Conservation (phyloP, 2,888 invertebrate genomes). For the Malacosoma neustria region DNA sequence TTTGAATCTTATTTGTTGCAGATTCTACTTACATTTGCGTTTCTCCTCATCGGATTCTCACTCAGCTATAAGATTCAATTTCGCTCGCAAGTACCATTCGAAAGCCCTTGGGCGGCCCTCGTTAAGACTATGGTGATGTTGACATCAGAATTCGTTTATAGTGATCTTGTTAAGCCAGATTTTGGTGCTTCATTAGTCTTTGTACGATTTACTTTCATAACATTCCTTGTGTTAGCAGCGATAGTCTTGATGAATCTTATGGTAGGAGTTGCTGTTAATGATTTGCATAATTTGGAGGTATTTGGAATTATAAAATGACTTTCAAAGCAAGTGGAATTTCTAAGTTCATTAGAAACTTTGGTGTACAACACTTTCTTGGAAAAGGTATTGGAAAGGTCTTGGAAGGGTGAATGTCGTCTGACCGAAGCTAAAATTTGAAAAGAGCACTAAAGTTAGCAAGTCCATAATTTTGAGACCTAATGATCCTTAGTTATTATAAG, state of each 20-base stretch:
- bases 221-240: constrained; percentile 39
- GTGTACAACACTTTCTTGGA: background rate
- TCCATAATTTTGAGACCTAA: background rate
- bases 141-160: constrained; percentile 76
- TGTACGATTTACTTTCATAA: constrained; percentile 44
- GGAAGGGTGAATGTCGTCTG: background rate
- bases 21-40: constrained; percentile 61
- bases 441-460: background rate
- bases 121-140: constrained; percentile 77
- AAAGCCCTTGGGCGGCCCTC: constrained; percentile 64
- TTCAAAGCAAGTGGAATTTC: constrained; percentile 38
- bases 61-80: constrained; percentile 73
- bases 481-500: background rate
- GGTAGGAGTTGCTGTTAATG: constrained; percentile 47
- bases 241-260: constrained; percentile 48
- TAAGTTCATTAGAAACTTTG: constrained; percentile 23
- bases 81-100: constrained; percentile 59
- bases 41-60: constrained; percentile 71
- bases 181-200: constrained; percentile 40
- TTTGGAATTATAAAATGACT: constrained; percentile 39
- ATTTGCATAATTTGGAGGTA: constrained; percentile 38
- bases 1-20: constrained; percentile 37
- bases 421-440: background rate
- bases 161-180: constrained; percentile 44
- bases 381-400: background rate